These are phyloP conservation scores for Zosterops japonicus DNA, from an alignment of 2,113 vertebrate genomes.

Conservation along the genomic window DNA sequence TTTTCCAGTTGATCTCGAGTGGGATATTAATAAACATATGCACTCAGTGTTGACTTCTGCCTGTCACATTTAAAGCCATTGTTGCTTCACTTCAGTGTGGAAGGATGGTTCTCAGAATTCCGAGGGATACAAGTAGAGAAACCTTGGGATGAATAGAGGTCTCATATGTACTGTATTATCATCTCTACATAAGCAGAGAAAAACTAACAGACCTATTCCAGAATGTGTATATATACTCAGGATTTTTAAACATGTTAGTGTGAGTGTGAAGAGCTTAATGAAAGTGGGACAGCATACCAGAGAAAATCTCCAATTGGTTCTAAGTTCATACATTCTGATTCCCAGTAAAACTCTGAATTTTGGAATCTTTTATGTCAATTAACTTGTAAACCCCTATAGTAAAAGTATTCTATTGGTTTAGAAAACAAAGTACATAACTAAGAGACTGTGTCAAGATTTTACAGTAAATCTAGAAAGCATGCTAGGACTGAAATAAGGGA, in stretches of 20 bases:
- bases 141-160: background rate
- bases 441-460: background rate
- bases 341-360: background rate
- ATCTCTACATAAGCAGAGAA: background rate
- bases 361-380: background rate
- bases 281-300: background rate
- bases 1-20: background rate
- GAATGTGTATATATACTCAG: background rate
- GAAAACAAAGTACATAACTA: background rate
- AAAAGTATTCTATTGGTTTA: background rate
- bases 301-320: background rate
- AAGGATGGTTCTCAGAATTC: background rate
- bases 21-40: background rate
- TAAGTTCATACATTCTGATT: background rate
- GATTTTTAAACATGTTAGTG: background rate
- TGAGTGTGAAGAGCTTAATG: background rate
- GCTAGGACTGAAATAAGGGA: background rate
- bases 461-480: background rate
- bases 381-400: background rate
- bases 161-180: background rate
- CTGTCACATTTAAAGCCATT: background rate
- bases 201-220: background rate
- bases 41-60: background rate
- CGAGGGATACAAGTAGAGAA: background rate
- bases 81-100: background rate